Percentiles rank a stretch among this genome's conserved stretches.
These are phyloP conservation scores for Aphodius granarius DNA, from an alignment of 2,888 invertebrate species.

Conservation along the genomic window DNA sequence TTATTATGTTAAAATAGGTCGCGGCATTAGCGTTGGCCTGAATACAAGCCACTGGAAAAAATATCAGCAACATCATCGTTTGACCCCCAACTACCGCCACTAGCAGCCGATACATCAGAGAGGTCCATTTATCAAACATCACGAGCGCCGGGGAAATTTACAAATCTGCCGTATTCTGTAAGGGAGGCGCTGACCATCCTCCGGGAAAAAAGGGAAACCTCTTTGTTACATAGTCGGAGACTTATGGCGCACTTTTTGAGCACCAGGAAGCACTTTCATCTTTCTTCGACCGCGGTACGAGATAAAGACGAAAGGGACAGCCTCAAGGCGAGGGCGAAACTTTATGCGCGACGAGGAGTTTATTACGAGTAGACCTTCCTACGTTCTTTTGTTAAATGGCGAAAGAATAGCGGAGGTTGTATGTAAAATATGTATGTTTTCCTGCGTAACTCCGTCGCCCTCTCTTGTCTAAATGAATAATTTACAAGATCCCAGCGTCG, in stretches of 20 bases:
- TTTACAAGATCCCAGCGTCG: slow-evolving; percentile 4
- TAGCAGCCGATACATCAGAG: slow-evolving; percentile 19
- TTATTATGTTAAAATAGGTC: not conserved
- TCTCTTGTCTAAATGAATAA: slow-evolving; percentile 16
- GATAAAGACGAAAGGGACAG: slow-evolving; percentile 10
- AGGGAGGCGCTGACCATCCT: not conserved
- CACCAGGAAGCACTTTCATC: slow-evolving; percentile 21
- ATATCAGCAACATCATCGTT: slow-evolving; percentile 9
- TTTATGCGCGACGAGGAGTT: slow-evolving; percentile 18
- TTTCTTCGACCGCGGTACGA: slow-evolving; percentile 11
- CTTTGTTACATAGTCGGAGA: slow-evolving; percentile 20
- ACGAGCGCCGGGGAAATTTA: slow-evolving; percentile 19
- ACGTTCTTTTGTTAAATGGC: not conserved
- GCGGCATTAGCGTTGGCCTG: not conserved
- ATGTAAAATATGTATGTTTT: slow-evolving; percentile 22
- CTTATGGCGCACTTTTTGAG: slow-evolving; percentile 20
- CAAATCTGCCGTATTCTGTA: slow-evolving; percentile 16
- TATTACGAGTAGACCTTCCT: slow-evolving; percentile 14
- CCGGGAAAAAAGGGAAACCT: slow-evolving; percentile 18
- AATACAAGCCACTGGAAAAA: slow-evolving; percentile 3
- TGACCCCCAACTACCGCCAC: slow-evolving; percentile 8
- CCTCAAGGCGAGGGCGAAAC: slow-evolving; percentile 2
- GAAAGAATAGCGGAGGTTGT: slow-evolving; percentile 3
- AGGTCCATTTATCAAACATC: slow-evolving; percentile 19
- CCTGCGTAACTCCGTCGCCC: slow-evolving; percentile 5